Evolutionary conservation across 1,140 invertebrate genomes (phyloP).

Genomic region (Dolichoris vasculosae): DNA sequence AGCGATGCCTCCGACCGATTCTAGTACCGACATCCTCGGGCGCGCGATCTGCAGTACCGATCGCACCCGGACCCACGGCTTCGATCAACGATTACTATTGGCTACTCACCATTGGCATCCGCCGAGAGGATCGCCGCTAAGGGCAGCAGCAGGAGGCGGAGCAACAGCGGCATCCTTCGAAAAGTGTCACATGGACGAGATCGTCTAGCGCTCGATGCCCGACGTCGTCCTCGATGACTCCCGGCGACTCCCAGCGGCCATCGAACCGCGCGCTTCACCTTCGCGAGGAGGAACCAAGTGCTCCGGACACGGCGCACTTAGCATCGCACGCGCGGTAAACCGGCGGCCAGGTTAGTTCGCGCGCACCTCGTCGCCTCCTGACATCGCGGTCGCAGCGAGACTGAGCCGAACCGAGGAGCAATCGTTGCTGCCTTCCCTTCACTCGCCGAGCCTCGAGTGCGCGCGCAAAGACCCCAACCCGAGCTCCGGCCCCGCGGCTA

Average conservation of each 20-base stretch:
- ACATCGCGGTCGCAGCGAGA: slow-evolving; percentile 15
- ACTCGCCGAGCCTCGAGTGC: slow-evolving; percentile 68
- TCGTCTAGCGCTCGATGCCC: background rate
- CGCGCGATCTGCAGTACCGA: background rate
- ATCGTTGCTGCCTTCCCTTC: slow-evolving; percentile 69
- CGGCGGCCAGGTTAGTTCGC: background rate
- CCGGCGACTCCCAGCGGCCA: background rate
- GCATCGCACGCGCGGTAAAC: background rate
- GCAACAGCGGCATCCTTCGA: background rate
- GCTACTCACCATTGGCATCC: background rate
- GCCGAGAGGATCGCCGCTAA: background rate
- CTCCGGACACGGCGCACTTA: background rate
- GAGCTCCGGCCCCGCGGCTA: background rate
- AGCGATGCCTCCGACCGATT: background rate
- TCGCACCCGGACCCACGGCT: background rate
- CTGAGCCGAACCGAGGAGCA: slow-evolving; percentile 13
- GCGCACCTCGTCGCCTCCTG: background rate
- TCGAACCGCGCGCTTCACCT: background rate
- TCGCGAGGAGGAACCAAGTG: background rate
- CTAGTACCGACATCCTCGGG: background rate
- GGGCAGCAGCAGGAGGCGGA: background rate
- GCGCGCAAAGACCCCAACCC: background rate
- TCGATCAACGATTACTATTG: background rate
- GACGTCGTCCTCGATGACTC: too few relatives aligned
- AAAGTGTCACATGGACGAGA: background rate